phyloP scores from a whole-genome alignment of 1,140 invertebrate genomes.

The Chymomyza costata region DNA sequence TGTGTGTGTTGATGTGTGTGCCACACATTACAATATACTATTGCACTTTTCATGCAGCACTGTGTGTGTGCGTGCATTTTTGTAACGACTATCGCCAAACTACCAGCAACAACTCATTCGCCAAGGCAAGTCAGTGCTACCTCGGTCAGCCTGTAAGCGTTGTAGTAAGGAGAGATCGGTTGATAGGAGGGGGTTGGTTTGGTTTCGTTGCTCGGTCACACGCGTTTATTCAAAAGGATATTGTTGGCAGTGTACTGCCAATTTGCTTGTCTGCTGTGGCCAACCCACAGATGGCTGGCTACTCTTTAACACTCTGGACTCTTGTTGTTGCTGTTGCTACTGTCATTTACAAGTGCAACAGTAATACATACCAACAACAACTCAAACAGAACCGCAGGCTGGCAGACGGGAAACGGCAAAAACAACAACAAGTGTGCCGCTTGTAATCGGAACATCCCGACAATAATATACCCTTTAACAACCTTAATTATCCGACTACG shows the following conservation, averaged over 20 bases:
- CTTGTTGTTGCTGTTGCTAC: slow-evolving; percentile 23
- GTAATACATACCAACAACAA: slow-evolving; percentile 17
- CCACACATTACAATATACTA: slow-evolving; percentile 49
- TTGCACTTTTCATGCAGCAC: slow-evolving; percentile 54
- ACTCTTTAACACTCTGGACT: slow-evolving; percentile 21
- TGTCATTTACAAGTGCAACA: slow-evolving; percentile 58
- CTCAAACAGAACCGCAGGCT: slow-evolving; percentile 2
- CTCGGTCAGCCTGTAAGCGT: no score
- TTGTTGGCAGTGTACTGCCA: slow-evolving; percentile 41
- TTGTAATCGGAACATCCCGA: no score
- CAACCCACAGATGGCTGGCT: slow-evolving; percentile 13
- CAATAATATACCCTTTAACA: no score
- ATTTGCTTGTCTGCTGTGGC: slow-evolving; percentile 17
- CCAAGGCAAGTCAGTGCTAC: slow-evolving; percentile 15
- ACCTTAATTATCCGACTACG: no score
- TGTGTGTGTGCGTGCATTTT: no score
- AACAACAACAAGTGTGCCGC: slow-evolving; percentile 46
- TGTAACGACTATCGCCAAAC: no score
- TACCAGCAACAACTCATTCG: slow-evolving; percentile 8
- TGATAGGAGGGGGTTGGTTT: no score
- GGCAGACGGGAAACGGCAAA: slow-evolving; percentile 4
- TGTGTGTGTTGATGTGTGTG: slow-evolving; percentile 30
- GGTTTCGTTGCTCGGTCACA: background rate
- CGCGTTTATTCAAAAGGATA: slow-evolving; percentile 58
- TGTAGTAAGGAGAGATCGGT: no score